These are phyloP conservation scores for Elymnias hypermnestra DNA, from an alignment of 1,140 invertebrate genomes.

Conservation along the genomic window DNA sequence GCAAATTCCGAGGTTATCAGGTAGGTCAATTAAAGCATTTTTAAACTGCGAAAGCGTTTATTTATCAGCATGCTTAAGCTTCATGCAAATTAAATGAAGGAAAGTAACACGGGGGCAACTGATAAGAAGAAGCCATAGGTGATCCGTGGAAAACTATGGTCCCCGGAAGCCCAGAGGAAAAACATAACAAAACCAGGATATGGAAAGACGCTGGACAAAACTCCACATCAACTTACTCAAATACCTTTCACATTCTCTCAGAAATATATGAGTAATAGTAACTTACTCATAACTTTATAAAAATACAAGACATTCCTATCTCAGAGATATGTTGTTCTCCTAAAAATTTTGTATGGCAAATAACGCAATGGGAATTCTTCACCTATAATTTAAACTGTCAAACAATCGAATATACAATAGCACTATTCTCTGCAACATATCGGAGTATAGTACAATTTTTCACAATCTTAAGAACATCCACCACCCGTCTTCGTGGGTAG, in stretches of 20 bases:
- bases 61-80: neutral
- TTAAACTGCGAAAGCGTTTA: neutral
- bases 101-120: conserved; percentile 1
- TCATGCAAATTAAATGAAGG: conserved; percentile 8
- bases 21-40: neutral
- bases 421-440: too few relatives aligned
- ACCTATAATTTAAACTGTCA: too few relatives aligned
- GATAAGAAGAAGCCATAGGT: conserved; percentile 1
- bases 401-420: too few relatives aligned
- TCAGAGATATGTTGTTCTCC: too few relatives aligned
- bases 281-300: neutral
- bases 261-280: conserved; percentile 5
- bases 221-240: conserved; percentile 25
- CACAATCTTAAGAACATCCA: too few relatives aligned
- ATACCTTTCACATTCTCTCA: conserved; percentile 45
- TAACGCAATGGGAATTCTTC: too few relatives aligned
- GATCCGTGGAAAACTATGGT: too few relatives aligned
- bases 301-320: too few relatives aligned
- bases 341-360: too few relatives aligned
- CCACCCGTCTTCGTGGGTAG: too few relatives aligned
- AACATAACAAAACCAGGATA: conserved; percentile 12
- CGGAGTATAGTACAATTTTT: too few relatives aligned
- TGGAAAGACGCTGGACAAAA: conserved; percentile 48
- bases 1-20: neutral
- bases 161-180: conserved; percentile 8